Evolutionary conservation across 2,888 invertebrate genomes (phyloP).

Genomic region (Xylota sylvarum): DNA sequence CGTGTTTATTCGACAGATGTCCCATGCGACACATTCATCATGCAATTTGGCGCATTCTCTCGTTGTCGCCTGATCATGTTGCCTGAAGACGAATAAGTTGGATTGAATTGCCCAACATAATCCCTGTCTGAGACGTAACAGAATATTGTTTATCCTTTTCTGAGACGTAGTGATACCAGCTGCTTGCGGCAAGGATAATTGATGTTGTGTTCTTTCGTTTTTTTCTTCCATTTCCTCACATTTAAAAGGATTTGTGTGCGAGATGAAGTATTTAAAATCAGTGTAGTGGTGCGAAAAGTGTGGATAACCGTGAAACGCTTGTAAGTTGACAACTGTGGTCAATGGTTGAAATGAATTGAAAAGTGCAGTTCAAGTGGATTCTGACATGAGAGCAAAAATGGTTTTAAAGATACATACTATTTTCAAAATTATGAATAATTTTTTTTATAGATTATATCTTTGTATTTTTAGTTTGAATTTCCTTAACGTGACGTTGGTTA

Average conservation of each 20-base stretch:
- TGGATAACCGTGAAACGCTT: constrained; percentile 20
- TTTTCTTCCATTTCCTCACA: constrained; percentile 9
- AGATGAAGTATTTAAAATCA: neutral
- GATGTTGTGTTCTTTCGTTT: constrained; percentile 23
- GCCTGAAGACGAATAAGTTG: constrained; percentile 39
- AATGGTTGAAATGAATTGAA: constrained; percentile 30
- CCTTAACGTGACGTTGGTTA: no score
- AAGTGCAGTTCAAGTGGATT: constrained; percentile 40
- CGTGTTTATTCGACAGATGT: constrained; percentile 62
- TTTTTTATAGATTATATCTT: no score
- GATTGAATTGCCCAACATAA: constrained; percentile 58
- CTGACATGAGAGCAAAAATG: neutral
- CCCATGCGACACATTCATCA: constrained; percentile 61
- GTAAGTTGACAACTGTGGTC: constrained; percentile 57
- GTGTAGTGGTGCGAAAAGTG: neutral
- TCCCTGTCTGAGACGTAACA: neutral
- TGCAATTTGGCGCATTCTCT: constrained; percentile 60
- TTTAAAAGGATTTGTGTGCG: constrained; percentile 23
- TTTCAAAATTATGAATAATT: no score
- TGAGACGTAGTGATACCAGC: constrained; percentile 33
- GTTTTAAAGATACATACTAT: neutral
- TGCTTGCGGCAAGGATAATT: constrained; percentile 50
- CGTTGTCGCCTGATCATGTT: constrained; percentile 2
- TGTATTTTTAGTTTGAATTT: no score
- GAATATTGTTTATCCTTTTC: constrained; percentile 15